Percentiles rank a stretch among this genome's conserved stretches.
phyloP scores from a whole-genome alignment of 2,888 invertebrate species.

The Sesamia inferens region DNA sequence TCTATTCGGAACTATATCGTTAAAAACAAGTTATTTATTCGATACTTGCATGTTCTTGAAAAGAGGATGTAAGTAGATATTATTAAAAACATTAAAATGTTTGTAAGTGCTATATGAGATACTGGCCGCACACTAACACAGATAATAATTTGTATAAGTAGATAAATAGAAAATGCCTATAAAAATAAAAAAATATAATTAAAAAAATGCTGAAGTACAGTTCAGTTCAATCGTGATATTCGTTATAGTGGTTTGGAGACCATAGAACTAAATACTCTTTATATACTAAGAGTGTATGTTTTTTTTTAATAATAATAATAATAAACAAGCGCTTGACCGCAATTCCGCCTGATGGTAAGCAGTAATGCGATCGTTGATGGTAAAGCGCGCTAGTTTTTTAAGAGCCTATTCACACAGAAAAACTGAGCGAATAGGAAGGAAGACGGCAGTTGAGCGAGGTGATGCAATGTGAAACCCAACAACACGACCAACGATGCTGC shows the following conservation, averaged over 20 bases:
- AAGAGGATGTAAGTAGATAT: neutral
- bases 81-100: neutral
- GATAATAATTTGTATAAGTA: neutral
- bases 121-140: neutral
- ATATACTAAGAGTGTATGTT: neutral
- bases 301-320: too few relatives aligned
- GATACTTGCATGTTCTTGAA: neutral
- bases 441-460: too few relatives aligned
- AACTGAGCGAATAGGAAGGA: too few relatives aligned
- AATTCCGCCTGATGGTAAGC: too few relatives aligned
- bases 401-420: too few relatives aligned
- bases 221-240: neutral
- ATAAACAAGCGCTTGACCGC: too few relatives aligned
- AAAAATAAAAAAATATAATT: too few relatives aligned
- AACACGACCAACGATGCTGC: too few relatives aligned
- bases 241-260: neutral
- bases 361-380: too few relatives aligned
- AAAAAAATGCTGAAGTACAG: too few relatives aligned
- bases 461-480: too few relatives aligned
- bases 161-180: neutral
- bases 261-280: neutral
- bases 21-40: constrained; percentile 18
- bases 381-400: too few relatives aligned
- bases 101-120: neutral
- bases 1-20: constrained; percentile 3